Percentiles rank a stretch among this genome's conserved stretches.
These are phyloP conservation scores for Corydoras maculifer DNA, from an alignment of 2,113 vertebrate genomes.

Conservation along the genomic window DNA sequence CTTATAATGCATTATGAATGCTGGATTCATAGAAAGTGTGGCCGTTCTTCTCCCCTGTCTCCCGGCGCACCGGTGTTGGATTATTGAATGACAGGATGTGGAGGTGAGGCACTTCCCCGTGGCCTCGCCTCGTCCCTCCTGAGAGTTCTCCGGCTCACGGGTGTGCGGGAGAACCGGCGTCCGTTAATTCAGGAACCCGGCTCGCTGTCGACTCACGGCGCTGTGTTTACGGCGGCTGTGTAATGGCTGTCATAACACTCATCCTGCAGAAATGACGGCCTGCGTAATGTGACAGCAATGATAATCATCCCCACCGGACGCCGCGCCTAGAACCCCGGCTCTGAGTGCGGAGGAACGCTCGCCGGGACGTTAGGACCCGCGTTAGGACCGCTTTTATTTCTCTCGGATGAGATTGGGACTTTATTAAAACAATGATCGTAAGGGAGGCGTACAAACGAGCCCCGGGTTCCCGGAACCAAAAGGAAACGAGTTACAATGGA, in stretches of 20 bases:
- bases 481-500: too few relatives aligned
- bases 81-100: conserved; percentile 57
- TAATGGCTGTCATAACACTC: conserved; percentile 4
- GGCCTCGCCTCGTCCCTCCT: conserved; percentile 3
- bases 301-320: not conserved
- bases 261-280: not conserved
- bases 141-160: not conserved
- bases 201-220: not conserved
- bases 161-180: conserved; percentile 13
- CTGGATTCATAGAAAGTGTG: too few relatives aligned
- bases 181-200: not conserved
- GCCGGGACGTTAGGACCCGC: conserved; percentile 18
- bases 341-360: not conserved
- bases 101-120: conserved; percentile 48
- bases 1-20: too few relatives aligned
- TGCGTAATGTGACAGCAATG: not conserved
- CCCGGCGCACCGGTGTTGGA: conserved; percentile 20
- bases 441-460: conserved; percentile 42
- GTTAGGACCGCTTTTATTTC: conserved; percentile 33
- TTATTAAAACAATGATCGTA: conserved; percentile 50
- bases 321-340: not conserved
- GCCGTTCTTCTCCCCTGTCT: conserved; percentile 8
- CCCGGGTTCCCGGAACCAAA: conserved; percentile 34
- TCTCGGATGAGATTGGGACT: conserved; percentile 46
- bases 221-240: not conserved